Evolutionary conservation across 2,888 invertebrate species (phyloP).

Genomic region (Amphipoea oculea): DNA sequence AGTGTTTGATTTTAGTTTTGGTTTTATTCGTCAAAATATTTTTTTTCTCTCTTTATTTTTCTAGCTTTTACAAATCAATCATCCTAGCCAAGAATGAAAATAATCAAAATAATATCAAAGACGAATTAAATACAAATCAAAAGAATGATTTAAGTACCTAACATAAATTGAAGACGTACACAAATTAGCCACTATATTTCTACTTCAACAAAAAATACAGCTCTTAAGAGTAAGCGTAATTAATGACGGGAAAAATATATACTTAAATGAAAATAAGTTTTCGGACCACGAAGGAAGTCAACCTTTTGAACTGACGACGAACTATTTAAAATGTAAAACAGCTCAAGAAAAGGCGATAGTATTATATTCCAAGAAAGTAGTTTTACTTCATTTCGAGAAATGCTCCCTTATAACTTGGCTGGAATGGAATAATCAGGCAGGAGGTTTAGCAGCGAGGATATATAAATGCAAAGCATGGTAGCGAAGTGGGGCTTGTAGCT

Average conservation of each 20-base stretch:
- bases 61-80: neutral
- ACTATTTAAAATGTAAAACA: slow-evolving; percentile 48
- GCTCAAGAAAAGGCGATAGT: slow-evolving; percentile 13
- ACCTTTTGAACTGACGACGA: slow-evolving; percentile 11
- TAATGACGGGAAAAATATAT: slow-evolving; percentile 36
- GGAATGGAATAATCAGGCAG: neutral
- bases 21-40: no score
- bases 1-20: neutral
- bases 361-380: slow-evolving; percentile 8
- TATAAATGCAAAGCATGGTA: neutral
- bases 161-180: slow-evolving; percentile 15
- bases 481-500: no score
- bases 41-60: neutral
- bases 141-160: no score
- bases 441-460: neutral
- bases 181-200: neutral
- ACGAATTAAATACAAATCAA: neutral
- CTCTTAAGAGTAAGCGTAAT: neutral
- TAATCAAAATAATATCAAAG: neutral
- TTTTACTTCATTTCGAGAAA: slow-evolving; percentile 17
- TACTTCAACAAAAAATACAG: slow-evolving; percentile 16
- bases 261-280: slow-evolving; percentile 26
- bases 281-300: slow-evolving; percentile 16
- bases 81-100: neutral
- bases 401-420: neutral